These are phyloP conservation scores for Bubo scandiacus DNA, from an alignment of 2,113 vertebrate species.

Conservation along the genomic window DNA sequence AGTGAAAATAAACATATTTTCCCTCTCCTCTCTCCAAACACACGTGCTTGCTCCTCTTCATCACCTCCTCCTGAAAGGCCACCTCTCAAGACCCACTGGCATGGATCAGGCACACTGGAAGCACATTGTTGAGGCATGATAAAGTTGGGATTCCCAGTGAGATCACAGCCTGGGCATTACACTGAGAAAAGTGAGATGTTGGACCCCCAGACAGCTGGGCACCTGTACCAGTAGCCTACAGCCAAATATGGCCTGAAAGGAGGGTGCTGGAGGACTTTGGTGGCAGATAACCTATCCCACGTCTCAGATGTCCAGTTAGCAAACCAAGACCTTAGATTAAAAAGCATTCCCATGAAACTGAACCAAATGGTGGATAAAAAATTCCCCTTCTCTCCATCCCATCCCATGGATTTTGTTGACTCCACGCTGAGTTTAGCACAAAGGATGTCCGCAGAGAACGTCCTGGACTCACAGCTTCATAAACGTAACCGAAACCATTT, in stretches of 20 bases:
- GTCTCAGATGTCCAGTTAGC: neutral
- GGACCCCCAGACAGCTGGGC: neutral
- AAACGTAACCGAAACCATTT: neutral
- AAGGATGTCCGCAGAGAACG: accelerated
- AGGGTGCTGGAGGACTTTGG: neutral
- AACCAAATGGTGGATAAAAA: neutral
- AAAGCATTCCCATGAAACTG: neutral
- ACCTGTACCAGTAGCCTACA: neutral
- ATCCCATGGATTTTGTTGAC: neutral
- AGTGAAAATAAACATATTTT: neutral
- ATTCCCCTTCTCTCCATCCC: neutral
- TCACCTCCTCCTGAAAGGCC: neutral
- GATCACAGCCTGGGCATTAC: neutral
- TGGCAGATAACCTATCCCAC: neutral
- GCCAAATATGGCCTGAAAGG: neutral
- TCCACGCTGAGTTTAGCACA: neutral
- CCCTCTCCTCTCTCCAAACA: neutral
- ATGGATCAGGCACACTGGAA: accelerated
- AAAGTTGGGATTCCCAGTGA: neutral
- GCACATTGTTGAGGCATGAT: accelerated
- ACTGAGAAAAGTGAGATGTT: neutral
- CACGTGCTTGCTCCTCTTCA: neutral
- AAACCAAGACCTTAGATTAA: neutral
- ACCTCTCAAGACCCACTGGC: neutral
- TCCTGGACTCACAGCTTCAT: neutral